Base-by-base conservation (phyloP, 2,797 vertebrate species). In the Heterohyrax brucei region DNA sequence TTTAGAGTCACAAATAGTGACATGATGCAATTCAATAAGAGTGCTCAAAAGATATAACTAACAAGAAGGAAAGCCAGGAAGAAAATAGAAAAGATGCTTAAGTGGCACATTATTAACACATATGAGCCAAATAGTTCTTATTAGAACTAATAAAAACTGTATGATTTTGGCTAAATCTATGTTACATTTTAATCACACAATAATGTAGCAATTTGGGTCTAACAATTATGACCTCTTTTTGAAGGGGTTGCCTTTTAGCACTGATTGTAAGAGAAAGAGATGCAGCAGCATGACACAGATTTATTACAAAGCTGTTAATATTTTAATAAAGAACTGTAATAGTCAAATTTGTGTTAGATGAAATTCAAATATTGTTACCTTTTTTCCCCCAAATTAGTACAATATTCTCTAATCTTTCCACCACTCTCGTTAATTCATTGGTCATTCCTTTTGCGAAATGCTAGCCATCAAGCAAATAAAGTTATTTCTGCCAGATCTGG, bases 361-460 rank as follows among this genome's bases (percentile, higher is more conserved):
- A 97, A 97, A 93, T 87, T 97, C 89, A 96, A 97, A 95, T 95
- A 91, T 96, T n/a, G 93, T 97, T 94, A 80, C 84, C 95, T 72
- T 87, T 95, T 80, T 84, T 93, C 98, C 97, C 86, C 59, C 59
- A 93, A 98, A 97, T 97, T 98, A 97, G 97, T 95, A 91, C 97
- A 97, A 93, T 96, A 96, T 97, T 98, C 89, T 97, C 50, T 73
- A 94, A 93, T 97, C 94, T 98, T 95, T 85, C 81, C 21, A 81
- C 75, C 48, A 84, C 62, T 53, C 46, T 78, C 89, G 94, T 97
- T 97, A 98, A 93, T 97, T 96, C 46, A 66, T 62, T 93, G 22
- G 24, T 97, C 95, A 93, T 94, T 72, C 33, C 82, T 93, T 97
- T 96, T 68, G 33, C 70, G 94, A 95, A 97, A 82, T 93, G 76